These are phyloP conservation scores for Ectropis grisescens DNA, from an alignment of 1,140 invertebrate genomes.

Conservation along the genomic window DNA sequence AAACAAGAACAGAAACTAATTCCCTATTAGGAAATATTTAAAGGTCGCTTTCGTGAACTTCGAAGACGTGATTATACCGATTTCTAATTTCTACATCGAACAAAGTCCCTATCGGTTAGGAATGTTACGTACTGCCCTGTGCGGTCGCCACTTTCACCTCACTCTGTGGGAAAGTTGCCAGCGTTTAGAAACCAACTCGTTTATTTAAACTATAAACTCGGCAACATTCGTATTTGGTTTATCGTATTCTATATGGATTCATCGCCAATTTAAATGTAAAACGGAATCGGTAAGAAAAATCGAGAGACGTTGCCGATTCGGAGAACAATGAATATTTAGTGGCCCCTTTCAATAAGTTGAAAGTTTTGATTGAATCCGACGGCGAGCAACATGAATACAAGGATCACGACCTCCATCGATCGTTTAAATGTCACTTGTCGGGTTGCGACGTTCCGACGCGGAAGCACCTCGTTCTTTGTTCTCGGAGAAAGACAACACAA, in stretches of 20 bases:
- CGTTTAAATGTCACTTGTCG: conserved; percentile 59
- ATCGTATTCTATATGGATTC: too few relatives aligned
- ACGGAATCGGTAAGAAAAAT: too few relatives aligned
- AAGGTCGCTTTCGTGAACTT: too few relatives aligned
- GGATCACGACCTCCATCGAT: conserved; percentile 48
- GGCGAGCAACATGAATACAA: conserved; percentile 14
- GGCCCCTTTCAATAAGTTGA: conserved; percentile 9
- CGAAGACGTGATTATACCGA: too few relatives aligned
- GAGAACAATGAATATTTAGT: too few relatives aligned
- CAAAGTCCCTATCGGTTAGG: conserved; percentile 28
- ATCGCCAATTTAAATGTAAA: too few relatives aligned
- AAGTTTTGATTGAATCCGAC: conserved; percentile 20
- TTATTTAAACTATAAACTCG: conserved; percentile 23
- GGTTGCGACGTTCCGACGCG: conserved; percentile 54
- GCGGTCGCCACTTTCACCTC: conserved; percentile 55
- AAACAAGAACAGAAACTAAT: too few relatives aligned
- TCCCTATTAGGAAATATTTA: too few relatives aligned
- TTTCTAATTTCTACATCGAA: conserved; percentile 11
- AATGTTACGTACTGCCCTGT: conserved; percentile 38
- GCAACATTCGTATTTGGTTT: too few relatives aligned
- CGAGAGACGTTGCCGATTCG: too few relatives aligned
- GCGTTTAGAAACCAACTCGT: conserved; percentile 44
- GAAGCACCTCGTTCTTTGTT: conserved; percentile 41
- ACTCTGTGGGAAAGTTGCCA: conserved; percentile 47
- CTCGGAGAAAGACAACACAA: conserved; percentile 31